Evolutionary conservation across 2,113 vertebrate genomes (phyloP), one percentile per base, ranked within the genome.

Genomic region (Varanus komodoensis): DNA sequence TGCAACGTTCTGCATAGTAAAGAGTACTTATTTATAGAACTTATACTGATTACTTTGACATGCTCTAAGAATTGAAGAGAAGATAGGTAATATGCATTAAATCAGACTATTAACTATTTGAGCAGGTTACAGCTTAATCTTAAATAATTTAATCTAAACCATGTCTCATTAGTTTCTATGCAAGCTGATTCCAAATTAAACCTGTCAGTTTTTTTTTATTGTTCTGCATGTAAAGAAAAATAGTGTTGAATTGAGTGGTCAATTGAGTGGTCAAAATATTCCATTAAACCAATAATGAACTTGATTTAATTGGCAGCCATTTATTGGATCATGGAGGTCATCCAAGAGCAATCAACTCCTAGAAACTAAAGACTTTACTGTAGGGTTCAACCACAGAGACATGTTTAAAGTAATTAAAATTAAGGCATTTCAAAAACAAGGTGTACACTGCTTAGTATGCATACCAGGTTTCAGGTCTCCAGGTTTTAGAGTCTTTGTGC

Each of bases 1-100:
- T 84, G 86, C 0, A 17, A 87, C 3, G 68, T 15, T 14, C 79
- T 5, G 0, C 3, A 75, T 4, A 1, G 17, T 90, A 1, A 34
- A 67, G 52, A 82, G 80, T 68, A 11, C 2, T 0, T 83, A 29
- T 34, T 86, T n/a, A 25, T 85, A 89, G 86, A 9, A 69, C 8
- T 73, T 71, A 15, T 32, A 17, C 5, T 2, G 17, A 67, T 1
- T 7, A 2, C 48, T 29, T 74, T 0, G 0, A 52, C 1, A 0
- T 69, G 34, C 82, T 74, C 67, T 87, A 5, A 91, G 74, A 27
- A 38, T 3, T 82, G 84, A 75, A 85, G 77, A 75, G 48, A 87
- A 44, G 48, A 73, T 8, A n/a, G 27, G 50, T 52, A 82, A 71
- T 73, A 27, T 71, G 25, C 2, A 50, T 3, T 0, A 9, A 29